Conservation (phyloP, 1,140 invertebrate species). For the Colletes gigas region DNA sequence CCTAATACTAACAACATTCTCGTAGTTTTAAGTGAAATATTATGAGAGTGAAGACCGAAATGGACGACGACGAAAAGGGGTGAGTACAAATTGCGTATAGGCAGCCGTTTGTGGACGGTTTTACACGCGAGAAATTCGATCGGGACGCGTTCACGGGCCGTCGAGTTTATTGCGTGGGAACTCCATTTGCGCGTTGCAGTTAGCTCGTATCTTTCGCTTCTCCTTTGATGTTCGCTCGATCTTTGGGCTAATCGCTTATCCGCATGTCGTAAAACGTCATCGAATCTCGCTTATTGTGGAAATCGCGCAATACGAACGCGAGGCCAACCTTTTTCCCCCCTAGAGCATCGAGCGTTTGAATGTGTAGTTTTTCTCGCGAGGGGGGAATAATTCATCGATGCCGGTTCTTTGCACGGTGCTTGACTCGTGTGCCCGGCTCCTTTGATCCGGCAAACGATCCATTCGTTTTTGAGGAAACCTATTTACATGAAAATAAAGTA, state of each 20-base stretch:
- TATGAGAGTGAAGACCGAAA: conserved; percentile 83
- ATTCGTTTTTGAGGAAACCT: neutral
- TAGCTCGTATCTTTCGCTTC: neutral
- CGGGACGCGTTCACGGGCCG: conserved; percentile 38
- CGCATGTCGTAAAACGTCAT: neutral
- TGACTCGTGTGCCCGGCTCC: neutral
- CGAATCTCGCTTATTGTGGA: neutral
- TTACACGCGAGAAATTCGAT: conserved; percentile 32
- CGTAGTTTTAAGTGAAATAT: conserved; percentile 81
- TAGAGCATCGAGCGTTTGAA: neutral
- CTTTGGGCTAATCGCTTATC: neutral
- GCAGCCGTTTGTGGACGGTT: neutral
- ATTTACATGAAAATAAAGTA: neutral
- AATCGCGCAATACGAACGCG: neutral
- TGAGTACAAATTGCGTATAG: conserved; percentile 64
- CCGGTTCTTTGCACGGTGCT: conserved; percentile 50
- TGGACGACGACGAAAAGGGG: conserved; percentile 83
- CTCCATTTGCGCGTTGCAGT: conserved; percentile 48
- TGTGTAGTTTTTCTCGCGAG: conserved; percentile 16
- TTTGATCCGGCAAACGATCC: neutral
- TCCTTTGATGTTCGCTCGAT: too few species aligned
- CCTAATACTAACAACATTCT: conserved; percentile 74
- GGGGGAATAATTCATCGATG: conserved; percentile 44
- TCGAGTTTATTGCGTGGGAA: conserved; percentile 62
- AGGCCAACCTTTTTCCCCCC: conserved; percentile 13